Percentiles rank a stretch among this genome's conserved stretches.
These are phyloP conservation scores for Dendrocincla tyrannina DNA, from an alignment of 2,797 vertebrate genomes.

Conservation along the genomic window DNA sequence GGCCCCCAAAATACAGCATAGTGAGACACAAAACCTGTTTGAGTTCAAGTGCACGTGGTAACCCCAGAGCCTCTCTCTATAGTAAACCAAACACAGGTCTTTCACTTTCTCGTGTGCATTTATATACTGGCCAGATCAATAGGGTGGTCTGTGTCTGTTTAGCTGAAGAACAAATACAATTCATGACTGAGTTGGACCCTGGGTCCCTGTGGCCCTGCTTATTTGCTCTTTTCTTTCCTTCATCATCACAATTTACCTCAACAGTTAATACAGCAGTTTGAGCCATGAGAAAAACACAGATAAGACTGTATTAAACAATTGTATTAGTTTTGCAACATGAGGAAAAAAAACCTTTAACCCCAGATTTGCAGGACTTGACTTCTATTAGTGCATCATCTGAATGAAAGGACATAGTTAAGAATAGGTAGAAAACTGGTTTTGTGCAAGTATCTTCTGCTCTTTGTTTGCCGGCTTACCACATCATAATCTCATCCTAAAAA, in stretches of 20 bases:
- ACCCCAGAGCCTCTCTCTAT: neutral
- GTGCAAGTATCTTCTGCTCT: neutral
- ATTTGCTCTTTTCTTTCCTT: neutral
- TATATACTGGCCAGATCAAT: neutral
- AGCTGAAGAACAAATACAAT: neutral
- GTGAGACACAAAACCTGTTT: neutral
- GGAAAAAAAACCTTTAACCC: neutral
- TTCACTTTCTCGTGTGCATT: neutral
- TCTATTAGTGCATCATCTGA: neutral
- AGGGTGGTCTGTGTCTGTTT: neutral
- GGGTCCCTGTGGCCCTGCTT: neutral
- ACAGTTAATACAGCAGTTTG: neutral
- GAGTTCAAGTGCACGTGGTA: neutral
- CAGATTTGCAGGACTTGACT: neutral
- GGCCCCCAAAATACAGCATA: neutral
- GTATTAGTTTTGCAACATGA: neutral
- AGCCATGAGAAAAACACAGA: neutral
- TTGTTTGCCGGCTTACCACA: slow-evolving; percentile 21
- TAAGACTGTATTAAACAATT: neutral
- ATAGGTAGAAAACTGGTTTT: neutral
- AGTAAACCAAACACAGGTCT: neutral
- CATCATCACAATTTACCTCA: neutral
- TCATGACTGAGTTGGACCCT: rapidly evolving
- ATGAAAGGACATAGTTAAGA: neutral
- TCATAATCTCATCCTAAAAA: neutral